Evolutionary conservation across 2,113 vertebrate genomes (phyloP), one percentile per base, ranked within the genome.

Genomic region (Pollimyrus isidori): DNA sequence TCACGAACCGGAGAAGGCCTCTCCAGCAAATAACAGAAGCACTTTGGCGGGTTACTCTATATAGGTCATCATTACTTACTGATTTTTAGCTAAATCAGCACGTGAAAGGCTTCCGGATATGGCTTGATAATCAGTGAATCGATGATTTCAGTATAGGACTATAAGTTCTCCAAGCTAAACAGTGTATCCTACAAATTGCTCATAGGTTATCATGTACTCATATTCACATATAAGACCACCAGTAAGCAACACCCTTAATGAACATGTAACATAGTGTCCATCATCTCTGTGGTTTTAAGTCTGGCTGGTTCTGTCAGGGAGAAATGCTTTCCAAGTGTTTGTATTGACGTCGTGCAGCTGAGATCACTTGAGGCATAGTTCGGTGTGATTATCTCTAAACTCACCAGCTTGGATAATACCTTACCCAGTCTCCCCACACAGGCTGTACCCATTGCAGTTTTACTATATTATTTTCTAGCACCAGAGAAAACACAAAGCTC

Each of bases 21-120:
- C 89, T 86, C 88, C 85, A 53, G 87, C 65, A 91, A 91, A 89
- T 88, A 90, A 90, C 69, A 42, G n/a, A 65, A 35, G 49, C 26
- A 39, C 58, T 86, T 53, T 49, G 48, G 2, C 23, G 7, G 80
- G 56, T 15, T 58, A 48, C 52, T 76, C 13, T 23, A 89, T 46
- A 7, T 23, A 56, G 3, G 7, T 85, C 46, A 65, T 48, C 48
- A 48, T 4, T 46, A 48, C 9, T 42, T 86, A 69, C 89, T 69
- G 19, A 88, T 90, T 85, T 89, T 65, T 42, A 90, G 69, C 11
- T 53, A 88, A 90, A 65, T 62, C 53, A 49, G 35, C 45, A 35
- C 17, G 26, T 62, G 23, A 42, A 89, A 1, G 17, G 42, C 80
- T 48, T 84, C 82, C n/a, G 13, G 62, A 65, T 23, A 30, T 45